Evolutionary conservation across 2,113 vertebrate genomes (phyloP).

Genomic region (Sturnus vulgaris): DNA sequence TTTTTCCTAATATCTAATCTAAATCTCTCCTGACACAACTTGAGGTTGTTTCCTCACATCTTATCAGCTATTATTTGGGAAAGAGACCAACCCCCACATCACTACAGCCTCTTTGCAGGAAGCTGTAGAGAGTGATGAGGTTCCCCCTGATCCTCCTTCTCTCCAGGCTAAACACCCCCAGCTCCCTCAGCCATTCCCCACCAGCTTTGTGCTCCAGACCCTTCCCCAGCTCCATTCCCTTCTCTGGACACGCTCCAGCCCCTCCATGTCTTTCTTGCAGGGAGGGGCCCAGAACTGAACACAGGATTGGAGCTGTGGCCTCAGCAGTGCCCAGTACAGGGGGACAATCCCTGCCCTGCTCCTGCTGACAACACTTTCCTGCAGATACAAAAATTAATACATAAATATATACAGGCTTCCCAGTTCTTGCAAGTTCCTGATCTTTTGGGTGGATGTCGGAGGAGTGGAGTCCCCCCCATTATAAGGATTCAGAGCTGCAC

Average conservation of each 20-base stretch:
- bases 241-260: accelerated
- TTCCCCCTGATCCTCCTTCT: accelerated
- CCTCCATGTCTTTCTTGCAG: neutral
- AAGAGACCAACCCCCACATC: neutral
- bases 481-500: neutral
- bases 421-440: neutral
- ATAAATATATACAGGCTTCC: neutral
- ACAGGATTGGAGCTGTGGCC: neutral
- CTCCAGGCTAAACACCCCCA: accelerated
- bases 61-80: neutral
- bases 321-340: accelerated
- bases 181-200: accelerated
- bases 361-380: neutral
- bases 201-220: neutral
- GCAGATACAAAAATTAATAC: neutral
- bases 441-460: neutral
- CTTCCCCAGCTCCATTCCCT: accelerated
- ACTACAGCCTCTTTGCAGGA: neutral
- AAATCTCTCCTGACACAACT: neutral
- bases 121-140: neutral
- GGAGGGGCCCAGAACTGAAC: neutral
- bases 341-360: no score
- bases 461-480: neutral
- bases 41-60: neutral
- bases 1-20: neutral